Conservation (phyloP, 2,797 vertebrate species). For the Acestrorhynchus altus region DNA sequence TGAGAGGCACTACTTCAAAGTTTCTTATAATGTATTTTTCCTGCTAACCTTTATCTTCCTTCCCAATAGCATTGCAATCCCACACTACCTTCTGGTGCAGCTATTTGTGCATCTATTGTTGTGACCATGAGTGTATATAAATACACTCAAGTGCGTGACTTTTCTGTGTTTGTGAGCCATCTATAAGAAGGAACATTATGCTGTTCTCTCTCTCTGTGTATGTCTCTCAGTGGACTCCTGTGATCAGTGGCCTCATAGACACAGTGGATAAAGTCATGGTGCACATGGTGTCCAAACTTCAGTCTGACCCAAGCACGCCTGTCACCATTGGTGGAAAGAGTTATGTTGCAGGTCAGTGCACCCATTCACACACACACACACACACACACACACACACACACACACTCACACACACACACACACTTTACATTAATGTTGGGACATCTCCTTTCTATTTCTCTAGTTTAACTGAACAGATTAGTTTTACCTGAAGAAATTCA, state of each 20-base stretch:
- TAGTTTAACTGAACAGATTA: too few relatives aligned
- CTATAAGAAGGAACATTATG: background rate
- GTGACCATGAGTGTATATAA: background rate
- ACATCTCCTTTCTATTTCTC: too few relatives aligned
- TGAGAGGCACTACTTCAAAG: too few relatives aligned
- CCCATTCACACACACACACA: background rate
- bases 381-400: background rate
- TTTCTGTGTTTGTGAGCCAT: background rate
- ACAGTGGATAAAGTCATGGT: conserved; percentile 88
- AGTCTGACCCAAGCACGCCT: conserved; percentile 58
- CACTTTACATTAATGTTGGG: too few relatives aligned
- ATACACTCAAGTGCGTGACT: background rate
- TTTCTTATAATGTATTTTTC: too few relatives aligned
- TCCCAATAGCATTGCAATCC: too few relatives aligned
- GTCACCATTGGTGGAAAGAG: conserved; percentile 83
- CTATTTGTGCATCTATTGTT: too few relatives aligned
- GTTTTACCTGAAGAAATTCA: too few relatives aligned
- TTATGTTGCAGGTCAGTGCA: conserved; percentile 87
- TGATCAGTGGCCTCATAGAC: conserved; percentile 82
- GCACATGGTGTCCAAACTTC: conserved; percentile 82
- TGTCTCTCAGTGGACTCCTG: conserved; percentile 66
- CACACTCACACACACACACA: background rate
- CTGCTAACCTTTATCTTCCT: too few relatives aligned
- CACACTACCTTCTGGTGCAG: too few relatives aligned
- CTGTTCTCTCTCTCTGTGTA: background rate